A percentile compares a stretch with the other conserved stretches of the same genome.
phyloP scores from a whole-genome alignment of 1,140 invertebrate genomes.

The Drosophila repleta region DNA sequence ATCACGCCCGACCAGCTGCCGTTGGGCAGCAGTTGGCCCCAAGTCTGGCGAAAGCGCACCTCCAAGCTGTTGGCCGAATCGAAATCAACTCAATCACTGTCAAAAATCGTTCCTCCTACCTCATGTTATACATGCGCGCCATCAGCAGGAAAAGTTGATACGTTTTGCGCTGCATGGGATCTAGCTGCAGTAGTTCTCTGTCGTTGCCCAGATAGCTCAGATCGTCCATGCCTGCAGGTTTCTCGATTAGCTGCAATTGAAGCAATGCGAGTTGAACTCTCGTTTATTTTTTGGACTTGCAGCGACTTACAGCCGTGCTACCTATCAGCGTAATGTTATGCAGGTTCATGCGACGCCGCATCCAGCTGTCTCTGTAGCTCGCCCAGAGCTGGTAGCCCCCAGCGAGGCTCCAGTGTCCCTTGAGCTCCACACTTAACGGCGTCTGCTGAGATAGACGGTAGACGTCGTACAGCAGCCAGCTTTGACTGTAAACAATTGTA shows the following conservation, averaged over 20 bases:
- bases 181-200: conserved; percentile 75
- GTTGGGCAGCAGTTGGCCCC: conserved; percentile 84
- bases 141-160: conserved; percentile 84
- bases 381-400: conserved; percentile 39
- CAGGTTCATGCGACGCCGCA: conserved; percentile 82
- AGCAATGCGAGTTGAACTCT: too few species aligned
- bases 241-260: conserved; percentile 54
- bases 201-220: conserved; percentile 59
- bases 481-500: conserved; percentile 13
- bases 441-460: conserved; percentile 47
- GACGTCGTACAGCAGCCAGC: conserved; percentile 64
- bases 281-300: neutral
- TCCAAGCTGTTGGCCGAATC: conserved; percentile 73
- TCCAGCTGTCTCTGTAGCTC: conserved; percentile 24
- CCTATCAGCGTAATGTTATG: conserved; percentile 83
- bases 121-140: conserved; percentile 84
- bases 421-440: conserved; percentile 44
- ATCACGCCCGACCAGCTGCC: conserved; percentile 85
- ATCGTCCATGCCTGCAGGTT: conserved; percentile 47
- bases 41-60: conserved; percentile 79
- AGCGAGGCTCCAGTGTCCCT: conserved; percentile 56
- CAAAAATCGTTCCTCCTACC: conserved; percentile 62
- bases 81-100: neutral
- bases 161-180: conserved; percentile 85
- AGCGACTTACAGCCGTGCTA: conserved; percentile 81